Percentiles rank a stretch among this genome's conserved stretches.
Evolutionary conservation across 2,113 vertebrate genomes (phyloP).

Genomic region (Cinclus mexicanus): DNA sequence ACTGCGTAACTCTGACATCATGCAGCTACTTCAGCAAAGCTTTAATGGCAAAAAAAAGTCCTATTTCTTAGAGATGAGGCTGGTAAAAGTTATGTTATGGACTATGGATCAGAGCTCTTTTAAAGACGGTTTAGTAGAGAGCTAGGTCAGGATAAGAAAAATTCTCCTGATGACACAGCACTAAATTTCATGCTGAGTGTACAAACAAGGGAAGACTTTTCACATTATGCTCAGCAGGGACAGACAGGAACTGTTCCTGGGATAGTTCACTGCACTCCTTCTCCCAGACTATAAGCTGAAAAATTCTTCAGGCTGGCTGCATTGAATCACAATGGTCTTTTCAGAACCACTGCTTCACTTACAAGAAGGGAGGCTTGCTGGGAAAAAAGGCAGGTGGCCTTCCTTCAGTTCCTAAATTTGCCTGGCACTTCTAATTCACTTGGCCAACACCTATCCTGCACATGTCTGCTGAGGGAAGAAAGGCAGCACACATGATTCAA

Average conservation of each 20-base stretch:
- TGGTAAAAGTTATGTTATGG: not conserved
- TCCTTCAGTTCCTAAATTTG: not conserved
- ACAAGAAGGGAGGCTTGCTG: not conserved
- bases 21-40: not conserved
- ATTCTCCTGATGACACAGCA: not conserved
- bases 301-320: not conserved
- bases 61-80: not conserved
- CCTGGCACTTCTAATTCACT: not conserved
- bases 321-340: not conserved
- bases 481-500: not conserved
- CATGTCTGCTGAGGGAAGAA: not conserved
- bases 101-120: not conserved
- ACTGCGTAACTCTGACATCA: not conserved
- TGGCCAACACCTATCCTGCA: not conserved
- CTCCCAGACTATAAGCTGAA: not conserved
- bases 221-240: not conserved
- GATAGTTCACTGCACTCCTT: not conserved
- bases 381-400: not conserved
- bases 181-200: not conserved
- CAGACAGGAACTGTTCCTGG: not conserved
- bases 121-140: not conserved
- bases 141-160: not conserved
- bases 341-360: not conserved
- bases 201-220: not conserved
- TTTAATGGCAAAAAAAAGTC: rapidly evolving